A percentile compares a stretch with the other conserved stretches of the same genome.
Conservation (phyloP, 2,113 vertebrate species). For the Aptenodytes forsteri region DNA sequence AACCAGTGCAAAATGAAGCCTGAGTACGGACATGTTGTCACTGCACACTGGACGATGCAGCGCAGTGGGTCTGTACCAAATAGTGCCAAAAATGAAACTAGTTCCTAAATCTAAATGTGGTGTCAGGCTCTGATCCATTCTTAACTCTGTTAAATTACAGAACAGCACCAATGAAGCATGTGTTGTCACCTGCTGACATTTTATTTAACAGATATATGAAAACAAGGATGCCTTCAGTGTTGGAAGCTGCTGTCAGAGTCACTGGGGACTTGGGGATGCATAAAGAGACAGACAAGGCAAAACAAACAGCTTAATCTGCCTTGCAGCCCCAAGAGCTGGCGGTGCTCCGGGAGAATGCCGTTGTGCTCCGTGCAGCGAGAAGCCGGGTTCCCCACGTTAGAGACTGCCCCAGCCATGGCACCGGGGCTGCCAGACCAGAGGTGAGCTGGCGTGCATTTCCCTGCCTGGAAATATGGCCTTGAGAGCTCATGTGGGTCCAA, state of each 20-base stretch:
- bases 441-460: background rate
- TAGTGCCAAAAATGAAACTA: background rate
- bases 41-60: background rate
- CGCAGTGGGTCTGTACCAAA: background rate
- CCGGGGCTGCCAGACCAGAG: accelerated
- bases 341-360: accelerated
- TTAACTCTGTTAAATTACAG: background rate
- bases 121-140: background rate
- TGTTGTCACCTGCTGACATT: conserved; percentile 60
- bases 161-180: background rate
- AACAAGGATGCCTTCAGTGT: conserved; percentile 37
- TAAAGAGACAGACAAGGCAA: conserved; percentile 65
- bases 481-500: background rate
- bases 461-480: background rate
- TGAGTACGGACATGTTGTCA: background rate
- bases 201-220: conserved; percentile 52
- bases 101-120: background rate
- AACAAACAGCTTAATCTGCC: conserved; percentile 65
- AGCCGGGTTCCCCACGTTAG: accelerated
- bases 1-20: background rate
- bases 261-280: conserved; percentile 49
- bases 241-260: conserved; percentile 49
- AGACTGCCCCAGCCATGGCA: accelerated
- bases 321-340: background rate
- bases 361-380: accelerated